Percentiles rank a stretch among this genome's conserved stretches.
Evolutionary conservation across 2,797 vertebrate genomes (phyloP).

Genomic region (Acanthiza pusilla): DNA sequence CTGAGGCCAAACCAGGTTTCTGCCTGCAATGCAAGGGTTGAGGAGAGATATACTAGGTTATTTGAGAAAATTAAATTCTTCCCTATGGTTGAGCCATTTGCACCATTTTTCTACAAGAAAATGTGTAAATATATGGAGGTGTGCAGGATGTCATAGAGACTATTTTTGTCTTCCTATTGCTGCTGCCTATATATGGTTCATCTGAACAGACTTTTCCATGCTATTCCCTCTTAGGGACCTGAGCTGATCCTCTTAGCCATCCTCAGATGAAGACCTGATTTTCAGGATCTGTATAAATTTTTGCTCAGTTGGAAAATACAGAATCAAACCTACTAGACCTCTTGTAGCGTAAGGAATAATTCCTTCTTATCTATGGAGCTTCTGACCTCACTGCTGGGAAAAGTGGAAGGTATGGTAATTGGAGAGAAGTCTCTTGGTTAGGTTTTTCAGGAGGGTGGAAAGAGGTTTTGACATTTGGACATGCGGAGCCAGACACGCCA

Average conservation of each 20-base stretch:
- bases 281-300: not conserved
- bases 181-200: not conserved
- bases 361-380: not conserved
- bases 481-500: rapidly evolving
- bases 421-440: not conserved
- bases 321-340: not conserved
- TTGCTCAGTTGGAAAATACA: not conserved
- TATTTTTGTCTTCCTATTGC: not conserved
- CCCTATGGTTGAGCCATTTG: not conserved
- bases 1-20: not conserved
- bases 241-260: not conserved
- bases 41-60: not conserved
- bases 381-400: not conserved
- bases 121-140: not conserved
- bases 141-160: not conserved
- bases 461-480: not conserved
- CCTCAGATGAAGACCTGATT: not conserved
- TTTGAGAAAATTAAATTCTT: not conserved
- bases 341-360: not conserved
- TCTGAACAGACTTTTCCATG: not conserved
- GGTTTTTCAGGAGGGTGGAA: not conserved
- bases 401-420: not conserved
- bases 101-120: not conserved
- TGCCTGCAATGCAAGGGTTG: not conserved
- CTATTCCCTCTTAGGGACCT: not conserved